Percentiles rank a stretch among this genome's conserved stretches.
phyloP scores from a whole-genome alignment of 2,113 vertebrate species.

The Pandion haliaetus region DNA sequence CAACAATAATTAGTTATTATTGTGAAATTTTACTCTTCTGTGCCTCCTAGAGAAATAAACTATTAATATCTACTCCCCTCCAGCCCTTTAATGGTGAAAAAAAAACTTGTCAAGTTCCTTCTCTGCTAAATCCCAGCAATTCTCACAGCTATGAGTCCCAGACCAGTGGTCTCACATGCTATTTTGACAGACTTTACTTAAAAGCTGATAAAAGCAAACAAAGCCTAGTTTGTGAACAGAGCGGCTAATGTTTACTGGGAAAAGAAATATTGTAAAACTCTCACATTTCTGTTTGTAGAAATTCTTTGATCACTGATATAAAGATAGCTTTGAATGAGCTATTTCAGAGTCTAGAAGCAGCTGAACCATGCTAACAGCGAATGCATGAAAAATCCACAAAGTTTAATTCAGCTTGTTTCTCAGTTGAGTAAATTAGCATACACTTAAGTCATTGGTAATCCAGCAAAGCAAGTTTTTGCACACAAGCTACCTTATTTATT shows the following conservation, averaged over 20 bases:
- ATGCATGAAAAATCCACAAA: neutral
- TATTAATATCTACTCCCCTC: neutral
- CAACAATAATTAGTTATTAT: neutral
- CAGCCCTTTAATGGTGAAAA: neutral
- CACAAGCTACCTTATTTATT: neutral
- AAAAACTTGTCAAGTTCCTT: neutral
- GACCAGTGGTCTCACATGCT: neutral
- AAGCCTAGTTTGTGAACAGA: neutral
- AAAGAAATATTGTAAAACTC: neutral
- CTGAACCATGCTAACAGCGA: neutral
- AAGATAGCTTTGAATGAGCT: neutral
- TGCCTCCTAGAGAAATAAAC: neutral
- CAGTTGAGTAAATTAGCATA: neutral
- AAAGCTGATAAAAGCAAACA: neutral
- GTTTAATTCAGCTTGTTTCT: neutral
- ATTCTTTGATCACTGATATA: neutral
- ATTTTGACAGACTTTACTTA: neutral
- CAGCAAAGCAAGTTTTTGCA: neutral
- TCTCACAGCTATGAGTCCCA: neutral
- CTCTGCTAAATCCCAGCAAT: neutral
- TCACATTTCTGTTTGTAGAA: neutral
- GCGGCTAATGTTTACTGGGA: neutral
- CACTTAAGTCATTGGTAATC: neutral
- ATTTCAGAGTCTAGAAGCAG: neutral
- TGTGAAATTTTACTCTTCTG: neutral